Conservation (phyloP, 2,888 invertebrate species). For the Ophion ventricosus region DNA sequence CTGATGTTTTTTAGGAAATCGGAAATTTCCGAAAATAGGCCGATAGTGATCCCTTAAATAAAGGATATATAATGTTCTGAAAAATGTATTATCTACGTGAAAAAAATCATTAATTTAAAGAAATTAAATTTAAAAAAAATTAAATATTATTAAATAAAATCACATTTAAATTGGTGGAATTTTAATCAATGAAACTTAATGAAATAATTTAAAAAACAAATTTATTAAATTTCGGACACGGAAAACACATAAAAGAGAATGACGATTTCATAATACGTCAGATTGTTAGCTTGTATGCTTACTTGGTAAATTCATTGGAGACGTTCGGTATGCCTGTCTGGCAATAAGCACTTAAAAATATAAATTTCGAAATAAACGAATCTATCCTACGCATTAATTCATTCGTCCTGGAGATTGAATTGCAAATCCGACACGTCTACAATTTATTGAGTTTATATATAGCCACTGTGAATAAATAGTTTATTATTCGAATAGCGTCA, state of each 20-base stretch:
- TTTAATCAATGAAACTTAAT: not conserved
- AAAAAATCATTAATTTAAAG: too few species aligned
- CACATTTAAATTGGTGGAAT: not conserved
- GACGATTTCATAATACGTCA: not conserved
- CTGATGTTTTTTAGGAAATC: too few species aligned
- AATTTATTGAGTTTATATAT: not conserved
- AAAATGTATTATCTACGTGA: too few species aligned
- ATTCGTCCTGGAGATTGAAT: not conserved
- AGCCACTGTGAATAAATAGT: not conserved
- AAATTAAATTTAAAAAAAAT: too few species aligned
- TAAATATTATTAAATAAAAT: too few species aligned
- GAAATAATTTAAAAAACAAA: too few species aligned
- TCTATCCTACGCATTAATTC: not conserved
- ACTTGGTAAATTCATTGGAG: not conserved
- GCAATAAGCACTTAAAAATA: not conserved
- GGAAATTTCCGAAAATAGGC: too few species aligned
- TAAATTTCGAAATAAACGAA: not conserved
- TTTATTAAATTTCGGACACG: not conserved
- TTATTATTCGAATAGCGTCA: not conserved
- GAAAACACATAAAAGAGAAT: not conserved
- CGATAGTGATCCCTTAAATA: too few species aligned
- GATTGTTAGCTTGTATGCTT: not conserved
- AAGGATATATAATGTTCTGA: too few species aligned
- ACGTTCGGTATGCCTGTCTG: not conserved
- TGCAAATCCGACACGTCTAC: not conserved